phyloP scores from a whole-genome alignment of 2,797 vertebrate species.

The Pseudotriccus pelzelni region DNA sequence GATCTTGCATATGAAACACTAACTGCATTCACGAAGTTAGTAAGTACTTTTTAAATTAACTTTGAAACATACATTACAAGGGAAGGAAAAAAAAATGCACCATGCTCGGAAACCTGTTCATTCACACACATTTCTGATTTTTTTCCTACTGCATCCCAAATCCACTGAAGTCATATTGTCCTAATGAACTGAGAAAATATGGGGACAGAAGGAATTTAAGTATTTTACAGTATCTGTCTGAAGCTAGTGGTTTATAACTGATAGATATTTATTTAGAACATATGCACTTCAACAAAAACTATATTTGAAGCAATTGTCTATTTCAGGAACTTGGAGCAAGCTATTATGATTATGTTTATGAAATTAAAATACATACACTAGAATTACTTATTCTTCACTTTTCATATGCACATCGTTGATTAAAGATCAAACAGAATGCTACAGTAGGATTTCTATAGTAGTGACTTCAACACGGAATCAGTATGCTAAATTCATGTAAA shows the following conservation, averaged over 20 bases:
- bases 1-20: not conserved
- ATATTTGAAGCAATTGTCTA: not conserved
- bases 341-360: not conserved
- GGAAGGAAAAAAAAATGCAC: not conserved
- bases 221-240: not conserved
- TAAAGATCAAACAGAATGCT: not conserved
- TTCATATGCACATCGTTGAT: not conserved
- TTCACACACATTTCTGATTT: not conserved
- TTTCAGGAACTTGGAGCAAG: not conserved
- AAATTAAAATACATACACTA: not conserved
- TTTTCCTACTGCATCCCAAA: not conserved
- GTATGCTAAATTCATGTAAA: not conserved
- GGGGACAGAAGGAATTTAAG: not conserved
- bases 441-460: not conserved
- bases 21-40: not conserved
- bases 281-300: not conserved
- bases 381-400: slow-evolving; percentile 2
- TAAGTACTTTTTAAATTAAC: not conserved
- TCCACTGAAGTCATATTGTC: not conserved
- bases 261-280: not conserved
- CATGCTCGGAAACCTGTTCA: not conserved
- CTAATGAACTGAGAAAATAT: slow-evolving; percentile 1
- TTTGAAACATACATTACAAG: not conserved
- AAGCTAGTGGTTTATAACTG: not conserved
- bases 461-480: not conserved